These are phyloP conservation scores for Willowsia nigromaculata DNA, from an alignment of 2,888 invertebrate species.

Conservation along the genomic window DNA sequence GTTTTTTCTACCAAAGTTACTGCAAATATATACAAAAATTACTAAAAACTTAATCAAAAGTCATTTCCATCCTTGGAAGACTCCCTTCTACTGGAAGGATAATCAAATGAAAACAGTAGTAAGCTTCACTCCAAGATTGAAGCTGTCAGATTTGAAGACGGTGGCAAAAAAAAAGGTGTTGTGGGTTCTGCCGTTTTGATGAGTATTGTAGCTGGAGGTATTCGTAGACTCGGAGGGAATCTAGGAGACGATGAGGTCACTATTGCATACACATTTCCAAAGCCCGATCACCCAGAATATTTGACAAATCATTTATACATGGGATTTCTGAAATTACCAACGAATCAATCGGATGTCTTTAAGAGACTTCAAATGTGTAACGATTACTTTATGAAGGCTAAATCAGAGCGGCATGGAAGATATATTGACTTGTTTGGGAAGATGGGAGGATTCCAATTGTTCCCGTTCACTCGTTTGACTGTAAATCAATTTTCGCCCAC, in stretches of 20 bases:
- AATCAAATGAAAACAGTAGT: background rate
- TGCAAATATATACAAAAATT: too few relatives aligned
- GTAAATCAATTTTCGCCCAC: background rate
- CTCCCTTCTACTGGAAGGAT: background rate
- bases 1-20: too few relatives aligned
- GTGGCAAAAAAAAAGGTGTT: slow-evolving; percentile 5
- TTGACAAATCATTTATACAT: background rate
- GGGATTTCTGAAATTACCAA: background rate
- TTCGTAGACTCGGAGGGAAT: background rate
- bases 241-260: background rate
- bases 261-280: background rate
- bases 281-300: background rate
- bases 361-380: background rate
- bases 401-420: background rate
- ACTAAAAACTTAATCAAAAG: background rate
- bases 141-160: background rate
- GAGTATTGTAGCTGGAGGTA: background rate
- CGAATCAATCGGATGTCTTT: background rate
- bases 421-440: background rate
- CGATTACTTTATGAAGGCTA: background rate
- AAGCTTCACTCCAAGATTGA: background rate
- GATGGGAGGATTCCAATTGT: background rate
- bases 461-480: background rate
- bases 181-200: slow-evolving; percentile 17
- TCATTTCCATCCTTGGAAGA: background rate